Conservation (phyloP, 2,888 invertebrate species). For the Nudaria mundana region DNA sequence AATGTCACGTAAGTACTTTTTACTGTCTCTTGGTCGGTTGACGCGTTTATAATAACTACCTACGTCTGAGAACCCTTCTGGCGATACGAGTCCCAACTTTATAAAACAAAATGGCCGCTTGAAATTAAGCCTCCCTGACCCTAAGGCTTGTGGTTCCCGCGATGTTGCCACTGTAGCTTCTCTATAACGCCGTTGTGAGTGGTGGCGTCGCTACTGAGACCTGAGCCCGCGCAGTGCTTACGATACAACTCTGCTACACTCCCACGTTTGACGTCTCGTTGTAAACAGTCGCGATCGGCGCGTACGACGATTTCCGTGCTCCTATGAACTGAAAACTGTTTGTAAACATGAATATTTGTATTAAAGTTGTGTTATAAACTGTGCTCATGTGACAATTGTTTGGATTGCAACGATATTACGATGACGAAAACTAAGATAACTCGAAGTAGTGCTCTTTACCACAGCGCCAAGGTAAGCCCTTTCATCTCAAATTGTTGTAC, state of each 20-base stretch:
- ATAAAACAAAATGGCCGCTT: conserved; percentile 72
- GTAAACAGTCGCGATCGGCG: conserved; percentile 59
- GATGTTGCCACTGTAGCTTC: conserved; percentile 62
- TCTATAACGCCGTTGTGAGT: conserved; percentile 50
- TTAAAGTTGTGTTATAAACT: conserved; percentile 60
- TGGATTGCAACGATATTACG: conserved; percentile 46
- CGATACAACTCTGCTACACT: conserved; percentile 66
- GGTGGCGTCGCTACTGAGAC: conserved; percentile 53
- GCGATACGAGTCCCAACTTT: conserved; percentile 18
- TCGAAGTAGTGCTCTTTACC: conserved; percentile 84
- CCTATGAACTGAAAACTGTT: conserved; percentile 48
- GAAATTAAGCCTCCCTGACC: conserved; percentile 34
- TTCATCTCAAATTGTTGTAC: conserved; percentile 18
- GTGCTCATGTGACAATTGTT: conserved; percentile 49
- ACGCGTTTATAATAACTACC: conserved; percentile 43
- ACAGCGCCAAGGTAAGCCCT: conserved; percentile 86
- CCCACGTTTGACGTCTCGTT: conserved; percentile 70
- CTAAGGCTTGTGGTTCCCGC: conserved; percentile 38
- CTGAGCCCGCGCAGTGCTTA: conserved; percentile 44
- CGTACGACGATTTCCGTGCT: conserved; percentile 51
- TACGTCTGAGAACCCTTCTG: conserved; percentile 39
- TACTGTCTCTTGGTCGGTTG: conserved; percentile 22
- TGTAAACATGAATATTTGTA: conserved; percentile 55
- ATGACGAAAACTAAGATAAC: conserved; percentile 83
- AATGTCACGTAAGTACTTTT: conserved; percentile 20